Evolutionary conservation across 2,888 invertebrate species (phyloP).

Genomic region (Drosophila imparisetae): DNA sequence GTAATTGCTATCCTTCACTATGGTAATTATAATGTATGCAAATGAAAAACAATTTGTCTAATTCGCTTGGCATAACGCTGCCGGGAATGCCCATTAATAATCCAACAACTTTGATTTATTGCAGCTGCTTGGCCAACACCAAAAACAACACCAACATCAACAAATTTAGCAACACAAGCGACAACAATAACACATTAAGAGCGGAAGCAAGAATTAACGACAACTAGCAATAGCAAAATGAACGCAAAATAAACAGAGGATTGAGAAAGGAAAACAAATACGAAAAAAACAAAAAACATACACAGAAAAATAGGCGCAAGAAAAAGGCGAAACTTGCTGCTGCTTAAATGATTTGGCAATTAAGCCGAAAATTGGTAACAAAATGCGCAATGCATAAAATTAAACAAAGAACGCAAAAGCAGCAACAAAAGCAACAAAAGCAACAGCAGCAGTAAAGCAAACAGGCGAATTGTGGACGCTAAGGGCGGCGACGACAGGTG

Average conservation of each 20-base stretch:
- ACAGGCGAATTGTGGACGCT: constrained; percentile 25
- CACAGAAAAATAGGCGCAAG: constrained; percentile 36
- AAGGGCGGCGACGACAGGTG: constrained; percentile 74
- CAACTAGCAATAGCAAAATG: constrained; percentile 21
- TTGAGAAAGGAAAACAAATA: constrained; percentile 12
- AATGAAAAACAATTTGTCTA: constrained; percentile 55
- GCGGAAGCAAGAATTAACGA: constrained; percentile 54
- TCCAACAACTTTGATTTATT: constrained; percentile 70
- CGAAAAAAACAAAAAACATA: constrained; percentile 7
- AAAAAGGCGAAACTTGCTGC: constrained; percentile 48
- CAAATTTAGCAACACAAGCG: constrained; percentile 12
- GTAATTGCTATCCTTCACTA: constrained; percentile 47
- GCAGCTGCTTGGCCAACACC: constrained; percentile 45
- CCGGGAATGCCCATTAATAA: constrained; percentile 46
- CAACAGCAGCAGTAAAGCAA: constrained; percentile 19
- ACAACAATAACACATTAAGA: constrained; percentile 19
- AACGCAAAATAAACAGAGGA: constrained; percentile 48
- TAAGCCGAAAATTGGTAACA: constrained; percentile 64
- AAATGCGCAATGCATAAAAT: constrained; percentile 72
- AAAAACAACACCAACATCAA: not conserved
- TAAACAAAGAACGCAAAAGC: constrained; percentile 54
- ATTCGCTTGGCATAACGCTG: constrained; percentile 19
- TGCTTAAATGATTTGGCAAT: constrained; percentile 66
- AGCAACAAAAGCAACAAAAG: constrained; percentile 33
- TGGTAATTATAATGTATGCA: constrained; percentile 64